Evolutionary conservation across 1,140 invertebrate genomes (phyloP), one percentile per base, ranked within the genome.

Genomic region (Notospermus geniculatus): DNA sequence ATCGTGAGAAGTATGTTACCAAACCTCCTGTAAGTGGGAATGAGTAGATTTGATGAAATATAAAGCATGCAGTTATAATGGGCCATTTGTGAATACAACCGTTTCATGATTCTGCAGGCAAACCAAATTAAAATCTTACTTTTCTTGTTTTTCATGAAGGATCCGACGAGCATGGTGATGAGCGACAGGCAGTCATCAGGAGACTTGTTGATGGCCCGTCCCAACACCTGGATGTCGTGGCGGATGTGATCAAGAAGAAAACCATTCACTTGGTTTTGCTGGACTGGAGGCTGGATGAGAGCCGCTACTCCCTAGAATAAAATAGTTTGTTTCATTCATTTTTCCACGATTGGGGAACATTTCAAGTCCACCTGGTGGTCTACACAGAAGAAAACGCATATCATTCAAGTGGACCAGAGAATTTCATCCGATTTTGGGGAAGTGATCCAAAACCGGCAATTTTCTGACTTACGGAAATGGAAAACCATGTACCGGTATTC

Each of bases 171-270:
- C 27, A 61, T 28, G 59, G 60, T 58, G 9, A 64, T 4, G 1
- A 64, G 32, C 9, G 60, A 27, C 29, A 61, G 36, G 23, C 52
- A 22, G 23, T 64, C 57, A 25, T 64, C 63, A 15, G 43, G 27
- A 39, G 29, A 61, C 29, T 61, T 29, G 43, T 52, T 55, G 15
- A 60, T 30, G 4, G 60, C 45, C 19, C 27, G 25, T 5, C 39
- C 41, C 28, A 62, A 22, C 15, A 57, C 30, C 25, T 50, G 39
- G 27, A 64, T 41, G 50, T 62, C 63, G 19, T 60, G 29, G 43
- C 60, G 50, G 23, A 64, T 56, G 36, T 61, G 53, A 41, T 23
- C 36, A 27, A 45, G 22, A 11, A 64, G 57, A 53, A 64, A 64
- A 9, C 13, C 15, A 17, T 0, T 9, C 11, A 62, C 15, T 39